These are phyloP conservation scores for Garra rufa DNA, from an alignment of 2,113 vertebrate genomes.

Conservation along the genomic window DNA sequence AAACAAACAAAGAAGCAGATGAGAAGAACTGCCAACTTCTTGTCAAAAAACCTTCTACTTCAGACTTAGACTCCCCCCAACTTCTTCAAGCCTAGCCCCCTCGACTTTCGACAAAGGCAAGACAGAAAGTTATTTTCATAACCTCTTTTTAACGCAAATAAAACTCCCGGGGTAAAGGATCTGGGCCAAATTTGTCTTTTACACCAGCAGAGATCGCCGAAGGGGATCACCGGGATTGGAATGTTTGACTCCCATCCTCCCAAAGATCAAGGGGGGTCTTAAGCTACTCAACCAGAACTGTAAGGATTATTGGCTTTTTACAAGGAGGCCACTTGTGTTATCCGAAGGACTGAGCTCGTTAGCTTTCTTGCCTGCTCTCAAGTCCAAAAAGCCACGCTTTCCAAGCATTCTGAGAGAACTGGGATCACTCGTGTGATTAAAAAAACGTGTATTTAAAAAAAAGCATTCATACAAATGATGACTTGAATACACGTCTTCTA, in stretches of 20 bases:
- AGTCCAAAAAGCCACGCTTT: slow-evolving; percentile 21
- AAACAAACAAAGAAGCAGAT: slow-evolving; percentile 47
- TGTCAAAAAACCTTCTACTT: background rate
- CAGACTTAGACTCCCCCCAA: background rate
- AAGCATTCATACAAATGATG: background rate
- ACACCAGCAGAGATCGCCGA: slow-evolving; percentile 63
- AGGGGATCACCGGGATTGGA: slow-evolving; percentile 57
- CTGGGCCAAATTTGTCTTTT: slow-evolving; percentile 68
- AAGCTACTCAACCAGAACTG: slow-evolving; percentile 66
- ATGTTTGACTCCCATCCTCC: slow-evolving; percentile 67
- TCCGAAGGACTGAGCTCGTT: slow-evolving; percentile 17
- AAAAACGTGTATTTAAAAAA: no score
- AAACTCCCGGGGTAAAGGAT: slow-evolving; percentile 62
- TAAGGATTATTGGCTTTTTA: slow-evolving; percentile 67
- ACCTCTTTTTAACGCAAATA: slow-evolving; percentile 69
- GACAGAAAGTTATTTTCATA: slow-evolving; percentile 70
- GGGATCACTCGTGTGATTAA: background rate
- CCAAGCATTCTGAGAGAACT: background rate
- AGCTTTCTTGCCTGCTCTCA: slow-evolving; percentile 32
- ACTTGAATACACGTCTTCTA: background rate
- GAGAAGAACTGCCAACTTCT: slow-evolving; percentile 1
- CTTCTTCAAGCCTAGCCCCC: slow-evolving; percentile 40
- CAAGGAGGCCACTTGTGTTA: slow-evolving; percentile 52
- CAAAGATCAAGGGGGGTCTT: slow-evolving; percentile 56
- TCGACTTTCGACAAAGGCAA: slow-evolving; percentile 61